Evolutionary conservation across 2,113 vertebrate species (phyloP), one percentile per base, ranked within the genome.

Genomic region (Prietella phreatophila): DNA sequence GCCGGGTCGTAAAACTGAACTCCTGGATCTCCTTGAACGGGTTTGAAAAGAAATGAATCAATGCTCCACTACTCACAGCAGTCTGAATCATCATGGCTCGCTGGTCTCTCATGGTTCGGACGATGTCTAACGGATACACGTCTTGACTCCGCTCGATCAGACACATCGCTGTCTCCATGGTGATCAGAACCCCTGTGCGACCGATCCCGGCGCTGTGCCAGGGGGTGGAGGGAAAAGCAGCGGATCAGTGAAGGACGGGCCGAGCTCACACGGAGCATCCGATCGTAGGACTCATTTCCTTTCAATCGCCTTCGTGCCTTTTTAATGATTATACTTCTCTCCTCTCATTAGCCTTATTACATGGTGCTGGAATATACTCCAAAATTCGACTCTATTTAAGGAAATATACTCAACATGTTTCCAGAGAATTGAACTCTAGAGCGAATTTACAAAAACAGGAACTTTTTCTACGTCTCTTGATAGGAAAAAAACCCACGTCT

Each of bases 151-250:
- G 97, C 94, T 99, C 98, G 93, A 99, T 99, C 86, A 99, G 95
- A 96, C 98, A 99, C 97, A 99, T 95, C 0, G 98, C 97, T 27
- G 98, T 98, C 95, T 99, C 98, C 98, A 99, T 99, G 87, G 98
- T 99, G 94, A 99, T 99, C 88, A 99, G 96, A 91, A 99, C 98
- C 15, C 98, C 98, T 0, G 98, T 99, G 89, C 98, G 97, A 86
- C 98, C 90, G 80, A 91, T 91, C 86, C 90, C 90, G 47, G 90
- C 90, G 2, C 90, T 91, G 42, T 47, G 63, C 13, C 9, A 71
- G 56, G 65, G 79, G 80, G 30, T 15, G 14, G 17, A 10, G 30
- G 69, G 50, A 33, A 50, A 27, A 14, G 33, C 79, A 27, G 39
- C 55, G 39, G 39, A 73, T 76, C 42, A 76, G 19, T 84, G 53